phyloP scores from a whole-genome alignment of 2,888 invertebrate species.

The Lochmaea capreae region DNA sequence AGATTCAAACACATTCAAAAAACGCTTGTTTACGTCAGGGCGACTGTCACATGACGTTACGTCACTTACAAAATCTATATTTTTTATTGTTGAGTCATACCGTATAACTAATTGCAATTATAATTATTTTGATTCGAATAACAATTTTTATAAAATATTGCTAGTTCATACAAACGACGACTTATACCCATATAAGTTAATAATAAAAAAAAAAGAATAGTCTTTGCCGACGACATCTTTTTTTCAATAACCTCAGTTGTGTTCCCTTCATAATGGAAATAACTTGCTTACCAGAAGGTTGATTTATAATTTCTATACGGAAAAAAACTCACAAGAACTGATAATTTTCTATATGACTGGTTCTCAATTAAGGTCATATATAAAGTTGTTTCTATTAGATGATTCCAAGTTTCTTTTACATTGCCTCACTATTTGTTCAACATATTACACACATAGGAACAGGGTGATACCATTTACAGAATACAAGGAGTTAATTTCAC shows the following conservation, averaged over 20 bases:
- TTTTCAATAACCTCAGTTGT: slow-evolving; percentile 9
- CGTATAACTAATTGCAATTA: slow-evolving; percentile 1
- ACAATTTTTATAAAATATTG: neutral
- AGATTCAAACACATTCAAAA: too few species aligned
- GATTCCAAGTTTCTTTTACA: slow-evolving; percentile 25
- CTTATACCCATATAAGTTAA: slow-evolving; percentile 13
- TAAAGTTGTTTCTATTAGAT: slow-evolving; percentile 35
- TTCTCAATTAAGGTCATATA: slow-evolving; percentile 37
- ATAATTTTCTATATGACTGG: slow-evolving; percentile 38
- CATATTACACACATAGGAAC: neutral
- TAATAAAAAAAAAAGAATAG: neutral
- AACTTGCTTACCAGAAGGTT: slow-evolving; percentile 19
- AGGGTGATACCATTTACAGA: neutral
- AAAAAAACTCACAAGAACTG: slow-evolving; percentile 29
- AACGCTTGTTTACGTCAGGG: too few species aligned
- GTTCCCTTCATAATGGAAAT: slow-evolving; percentile 15
- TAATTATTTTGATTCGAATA: neutral
- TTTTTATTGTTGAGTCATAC: neutral
- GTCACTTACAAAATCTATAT: neutral
- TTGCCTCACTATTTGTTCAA: slow-evolving; percentile 24
- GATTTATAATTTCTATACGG: slow-evolving; percentile 31
- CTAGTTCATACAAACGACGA: neutral
- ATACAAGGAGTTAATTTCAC: neutral
- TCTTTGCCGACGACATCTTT: neutral
- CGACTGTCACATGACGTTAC: too few species aligned